Evolutionary conservation across 2,888 invertebrate genomes (phyloP), one percentile per base, ranked within the genome.

Genomic region (Drosophila atroscutellata): DNA sequence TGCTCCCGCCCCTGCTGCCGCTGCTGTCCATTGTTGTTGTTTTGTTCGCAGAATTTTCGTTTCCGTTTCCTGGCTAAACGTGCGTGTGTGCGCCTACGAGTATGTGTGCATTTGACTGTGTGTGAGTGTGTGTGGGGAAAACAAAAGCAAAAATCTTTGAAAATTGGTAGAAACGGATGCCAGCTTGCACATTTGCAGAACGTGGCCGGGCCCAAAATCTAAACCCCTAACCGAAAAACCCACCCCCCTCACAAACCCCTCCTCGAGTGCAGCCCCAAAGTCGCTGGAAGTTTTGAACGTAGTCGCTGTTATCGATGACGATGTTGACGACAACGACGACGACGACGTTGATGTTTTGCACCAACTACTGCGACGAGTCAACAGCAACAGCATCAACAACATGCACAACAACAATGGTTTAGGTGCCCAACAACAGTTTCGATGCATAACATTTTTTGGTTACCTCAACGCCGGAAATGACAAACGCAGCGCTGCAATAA

Each of bases 111-210:
- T 60, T 36, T 34, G 51, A 54, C 45, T 51, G 51, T 66, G 64
- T 80, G 66, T 68, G 77, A 59, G 63, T 72, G 74, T 70, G 77
- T 62, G 65, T 72, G 74, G 72, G 73, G 73, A 86, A 80, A 86
- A 90, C 83, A 83, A 90, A 86, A 89, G 79, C 86, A 90, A 86
- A 83, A 86, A 77, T 90, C 87, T 83, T 90, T 76, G 75, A 74
- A 90, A 86, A 86, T 86, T 86, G 81, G 89, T 76, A 77, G 80
- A 86, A 85, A 79, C 86, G 90, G 77, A 90, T 89, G 89, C 90
- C 77, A 89, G 90, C 90, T 85, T 89, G 88, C 90, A 89, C 90
- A 87, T 87, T 89, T 87, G 88, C 83, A 89, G 85, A 89, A 81
- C 88, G 89, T 81, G 75, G 82, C 72, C 57, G 42, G 59, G 72